phyloP scores from a whole-genome alignment of 2,797 vertebrate species.

The Nannoperca obscura region DNA sequence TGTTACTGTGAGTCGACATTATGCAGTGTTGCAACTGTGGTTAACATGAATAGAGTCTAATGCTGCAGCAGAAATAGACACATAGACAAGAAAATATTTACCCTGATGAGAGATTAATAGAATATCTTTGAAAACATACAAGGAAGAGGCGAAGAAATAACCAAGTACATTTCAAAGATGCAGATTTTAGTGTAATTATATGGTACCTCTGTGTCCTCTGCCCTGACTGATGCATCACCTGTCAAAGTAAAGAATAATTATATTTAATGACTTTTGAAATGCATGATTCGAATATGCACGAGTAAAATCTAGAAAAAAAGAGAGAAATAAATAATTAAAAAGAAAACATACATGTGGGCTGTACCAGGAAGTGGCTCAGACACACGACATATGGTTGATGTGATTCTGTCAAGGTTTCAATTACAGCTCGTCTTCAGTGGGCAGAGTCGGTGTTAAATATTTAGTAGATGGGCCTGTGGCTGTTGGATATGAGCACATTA shows the following conservation, averaged over 20 bases:
- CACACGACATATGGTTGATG: conserved; percentile 32
- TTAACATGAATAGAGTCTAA: background rate
- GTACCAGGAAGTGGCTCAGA: conserved; percentile 49
- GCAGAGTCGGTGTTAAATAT: conserved; percentile 58
- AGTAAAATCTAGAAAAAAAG: background rate
- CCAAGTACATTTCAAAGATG: background rate
- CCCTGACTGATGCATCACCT: conserved; percentile 76
- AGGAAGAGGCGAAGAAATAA: background rate
- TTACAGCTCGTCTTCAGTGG: conserved; percentile 49
- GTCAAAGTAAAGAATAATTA: conserved; percentile 21
- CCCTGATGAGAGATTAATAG: background rate
- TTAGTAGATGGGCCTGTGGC: conserved; percentile 35
- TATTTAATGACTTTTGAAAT: conserved; percentile 6
- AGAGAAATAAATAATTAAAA: background rate
- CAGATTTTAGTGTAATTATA: background rate
- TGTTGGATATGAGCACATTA: conserved; percentile 41
- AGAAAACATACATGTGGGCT: background rate
- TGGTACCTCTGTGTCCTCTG: conserved; percentile 75
- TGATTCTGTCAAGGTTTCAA: conserved; percentile 47
- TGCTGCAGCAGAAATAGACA: background rate
- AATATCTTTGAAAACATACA: conserved; percentile 1
- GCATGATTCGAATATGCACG: background rate
- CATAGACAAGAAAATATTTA: background rate
- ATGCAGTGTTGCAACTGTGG: background rate
- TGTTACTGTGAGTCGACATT: background rate